phyloP scores from a whole-genome alignment of 2,113 vertebrate genomes.

The Sprattus sprattus region DNA sequence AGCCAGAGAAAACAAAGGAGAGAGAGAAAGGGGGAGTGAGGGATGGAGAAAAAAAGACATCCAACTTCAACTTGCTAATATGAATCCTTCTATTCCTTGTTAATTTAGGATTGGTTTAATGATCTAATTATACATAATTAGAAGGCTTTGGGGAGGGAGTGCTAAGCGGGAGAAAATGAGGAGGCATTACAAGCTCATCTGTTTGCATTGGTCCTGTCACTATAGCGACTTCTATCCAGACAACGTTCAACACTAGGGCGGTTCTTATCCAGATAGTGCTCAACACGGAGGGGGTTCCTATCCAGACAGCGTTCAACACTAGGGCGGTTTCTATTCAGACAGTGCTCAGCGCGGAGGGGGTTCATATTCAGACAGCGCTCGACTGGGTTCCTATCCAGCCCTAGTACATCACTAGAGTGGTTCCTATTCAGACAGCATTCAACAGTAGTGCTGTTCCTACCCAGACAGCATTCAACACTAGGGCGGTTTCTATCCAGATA shows the following conservation, averaged over 20 bases:
- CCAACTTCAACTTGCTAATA: conserved; percentile 34
- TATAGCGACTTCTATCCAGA: too few species aligned
- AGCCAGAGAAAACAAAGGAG: neutral
- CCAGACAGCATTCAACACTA: too few species aligned
- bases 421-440: too few species aligned
- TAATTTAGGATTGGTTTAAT: conserved; percentile 53
- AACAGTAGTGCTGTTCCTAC: too few species aligned
- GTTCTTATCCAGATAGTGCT: too few species aligned
- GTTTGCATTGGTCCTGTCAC: neutral
- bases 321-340: too few species aligned
- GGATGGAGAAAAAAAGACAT: conserved; percentile 28
- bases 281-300: neutral
- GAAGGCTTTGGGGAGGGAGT: conserved; percentile 29
- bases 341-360: too few species aligned
- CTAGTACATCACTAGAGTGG: too few species aligned
- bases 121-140: conserved; percentile 53
- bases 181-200: conserved; percentile 33
- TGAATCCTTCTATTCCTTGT: conserved; percentile 30
- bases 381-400: too few species aligned
- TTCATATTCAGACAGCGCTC: too few species aligned
- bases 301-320: too few species aligned
- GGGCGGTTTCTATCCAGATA: neutral
- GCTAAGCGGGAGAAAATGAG: conserved; percentile 5
- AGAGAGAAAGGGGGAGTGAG: neutral
- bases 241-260: too few species aligned